A percentile compares a stretch with the other conserved stretches of the same genome.
Evolutionary conservation across 2,113 vertebrate species (phyloP).

Genomic region (Carassius gibelio): DNA sequence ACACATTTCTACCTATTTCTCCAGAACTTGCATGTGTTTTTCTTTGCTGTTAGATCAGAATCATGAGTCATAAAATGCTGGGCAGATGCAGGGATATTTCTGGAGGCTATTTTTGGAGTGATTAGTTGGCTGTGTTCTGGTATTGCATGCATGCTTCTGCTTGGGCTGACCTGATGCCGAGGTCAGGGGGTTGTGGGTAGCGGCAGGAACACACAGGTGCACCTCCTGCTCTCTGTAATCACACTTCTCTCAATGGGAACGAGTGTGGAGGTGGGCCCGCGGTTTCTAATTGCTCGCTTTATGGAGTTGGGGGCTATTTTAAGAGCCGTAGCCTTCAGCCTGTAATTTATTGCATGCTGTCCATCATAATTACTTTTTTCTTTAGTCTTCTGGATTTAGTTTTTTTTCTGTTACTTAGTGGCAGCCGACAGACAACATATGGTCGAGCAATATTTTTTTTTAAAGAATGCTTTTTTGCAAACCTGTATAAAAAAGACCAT

Average conservation of each 20-base stretch:
- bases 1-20: not conserved
- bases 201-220: slow-evolving; percentile 36
- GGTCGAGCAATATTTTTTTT: not conserved
- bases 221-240: slow-evolving; percentile 52
- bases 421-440: not conserved
- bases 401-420: not conserved
- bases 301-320: slow-evolving; percentile 66
- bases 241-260: slow-evolving; percentile 54
- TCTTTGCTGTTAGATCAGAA: not conserved
- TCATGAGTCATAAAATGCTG: slow-evolving; percentile 18
- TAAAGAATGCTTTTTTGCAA: not conserved
- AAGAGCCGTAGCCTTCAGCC: slow-evolving; percentile 64
- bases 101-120: slow-evolving; percentile 23
- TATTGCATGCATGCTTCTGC: not conserved
- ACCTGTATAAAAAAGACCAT: not conserved
- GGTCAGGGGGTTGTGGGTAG: slow-evolving; percentile 30
- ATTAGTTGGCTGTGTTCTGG: not conserved
- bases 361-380: slow-evolving; percentile 60
- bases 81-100: slow-evolving; percentile 27
- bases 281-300: slow-evolving; percentile 70
- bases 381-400: slow-evolving; percentile 1
- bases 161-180: slow-evolving; percentile 5
- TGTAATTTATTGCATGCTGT: slow-evolving; percentile 69
- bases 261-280: slow-evolving; percentile 64
- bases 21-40: not conserved